phyloP scores from a whole-genome alignment of 2,797 vertebrate genomes.

The Danio choprae region DNA sequence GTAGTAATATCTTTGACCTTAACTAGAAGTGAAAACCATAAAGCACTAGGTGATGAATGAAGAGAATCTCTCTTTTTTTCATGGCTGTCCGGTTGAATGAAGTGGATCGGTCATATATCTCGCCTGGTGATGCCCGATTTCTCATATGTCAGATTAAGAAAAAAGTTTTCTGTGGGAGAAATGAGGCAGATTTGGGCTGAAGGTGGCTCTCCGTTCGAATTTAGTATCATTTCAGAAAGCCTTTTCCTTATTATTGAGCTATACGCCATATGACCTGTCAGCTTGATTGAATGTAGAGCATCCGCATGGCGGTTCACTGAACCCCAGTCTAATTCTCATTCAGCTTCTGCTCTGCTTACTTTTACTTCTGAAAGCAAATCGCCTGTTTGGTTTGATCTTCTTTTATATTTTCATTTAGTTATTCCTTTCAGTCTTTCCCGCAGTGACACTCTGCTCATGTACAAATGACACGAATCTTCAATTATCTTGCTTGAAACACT shows the following conservation, averaged over 20 bases:
- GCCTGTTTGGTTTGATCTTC: background rate
- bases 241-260: slow-evolving; percentile 35
- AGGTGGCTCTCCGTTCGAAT: slow-evolving; percentile 19
- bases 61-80: slow-evolving; percentile 7
- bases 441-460: background rate
- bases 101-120: slow-evolving; percentile 10
- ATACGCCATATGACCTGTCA: slow-evolving; percentile 27
- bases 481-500: slow-evolving; percentile 7
- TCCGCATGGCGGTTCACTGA: background rate
- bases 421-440: background rate
- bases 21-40: slow-evolving; percentile 1
- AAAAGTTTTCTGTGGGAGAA: slow-evolving; percentile 9
- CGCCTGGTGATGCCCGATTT: background rate
- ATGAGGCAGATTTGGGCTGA: background rate
- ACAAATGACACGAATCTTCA: background rate
- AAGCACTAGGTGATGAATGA: background rate
- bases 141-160: slow-evolving; percentile 40
- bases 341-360: background rate
- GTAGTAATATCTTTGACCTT: background rate
- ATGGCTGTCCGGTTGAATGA: slow-evolving; percentile 18
- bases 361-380: slow-evolving; percentile 6
- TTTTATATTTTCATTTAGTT: background rate
- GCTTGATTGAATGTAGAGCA: slow-evolving; percentile 14
- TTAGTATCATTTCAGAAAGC: background rate
- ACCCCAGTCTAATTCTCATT: slow-evolving; percentile 9